Evolutionary conservation across 2,888 invertebrate species (phyloP), one percentile per base, ranked within the genome.

Genomic region (Cataglyphis albicans): DNA sequence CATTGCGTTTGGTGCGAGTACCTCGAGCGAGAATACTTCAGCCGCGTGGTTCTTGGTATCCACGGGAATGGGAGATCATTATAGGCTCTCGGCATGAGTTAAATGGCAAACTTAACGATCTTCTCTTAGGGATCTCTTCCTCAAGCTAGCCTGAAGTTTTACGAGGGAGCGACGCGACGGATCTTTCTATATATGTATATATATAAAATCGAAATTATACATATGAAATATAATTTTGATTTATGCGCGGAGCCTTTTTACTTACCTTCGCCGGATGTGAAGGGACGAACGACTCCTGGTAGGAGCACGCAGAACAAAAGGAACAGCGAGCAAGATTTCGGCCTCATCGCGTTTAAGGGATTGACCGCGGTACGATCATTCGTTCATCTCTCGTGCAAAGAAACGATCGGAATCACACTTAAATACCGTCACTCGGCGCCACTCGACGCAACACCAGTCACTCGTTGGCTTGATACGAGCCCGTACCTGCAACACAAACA

Each of bases 241-340:
- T 6, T 48, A 15, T 6, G 1, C 0, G 6, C 35, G 35, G 6
- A 35, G 35, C 4, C 18, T 18, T 72, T 76, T 68, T 38, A 86
- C 92, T 93, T 90, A 94, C 94, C 94, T 93, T 94, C 94, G 90
- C 92, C 93, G 86, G 94, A 93, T 83, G 93, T 90, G 90, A 93
- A 93, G 84, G 93, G 91, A 73, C 90, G 91, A 70, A 92, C 92
- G 84, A 90, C 89, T 81, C 90, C 90, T 76, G 92, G 92, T 86
- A 94, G 89, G 87, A 92, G 88, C 84, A 92, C 90, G 91, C 91
- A 93, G 89, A 92, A 92, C 86, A 92, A 87, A 88, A 93, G 90
- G 87, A 94, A 91, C 89, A 93, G 90, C 89, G 89, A 87, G 89
- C 92, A 93, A 92, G 92, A 92, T 93, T 93, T 93, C 91, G 92